Evolutionary conservation across 2,888 invertebrate genomes (phyloP).

Genomic region (Seira musarum): DNA sequence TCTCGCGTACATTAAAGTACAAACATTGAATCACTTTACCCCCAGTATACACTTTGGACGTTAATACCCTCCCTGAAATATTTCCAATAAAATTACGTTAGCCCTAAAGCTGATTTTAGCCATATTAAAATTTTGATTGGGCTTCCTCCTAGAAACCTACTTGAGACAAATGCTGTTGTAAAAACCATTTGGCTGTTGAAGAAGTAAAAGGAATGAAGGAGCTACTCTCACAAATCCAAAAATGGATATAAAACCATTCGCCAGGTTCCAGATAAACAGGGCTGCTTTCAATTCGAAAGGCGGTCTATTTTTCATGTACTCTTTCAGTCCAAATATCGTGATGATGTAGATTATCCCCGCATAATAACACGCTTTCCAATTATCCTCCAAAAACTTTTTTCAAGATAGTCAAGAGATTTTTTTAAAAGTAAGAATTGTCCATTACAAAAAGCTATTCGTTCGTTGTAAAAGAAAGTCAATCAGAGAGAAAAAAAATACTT

Average conservation of each 20-base stretch:
- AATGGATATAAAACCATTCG: not conserved
- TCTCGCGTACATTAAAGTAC: too few relatives aligned
- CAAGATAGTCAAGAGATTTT: too few relatives aligned
- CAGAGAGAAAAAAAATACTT: not conserved
- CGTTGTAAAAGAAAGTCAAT: not conserved
- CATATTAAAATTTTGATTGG: not conserved
- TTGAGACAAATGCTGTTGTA: not conserved
- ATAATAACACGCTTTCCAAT: conserved; percentile 21
- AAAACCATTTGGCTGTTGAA: not conserved
- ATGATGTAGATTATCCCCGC: conserved; percentile 20
- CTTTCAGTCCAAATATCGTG: conserved; percentile 33
- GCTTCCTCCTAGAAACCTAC: not conserved
- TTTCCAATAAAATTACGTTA: not conserved
- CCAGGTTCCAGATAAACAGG: conserved; percentile 5
- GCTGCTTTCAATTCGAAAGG: conserved; percentile 17
- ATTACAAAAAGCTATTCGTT: too few relatives aligned
- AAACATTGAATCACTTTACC: too few relatives aligned
- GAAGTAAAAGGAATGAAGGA: not conserved
- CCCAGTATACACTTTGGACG: not conserved
- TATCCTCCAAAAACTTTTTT: too few relatives aligned
- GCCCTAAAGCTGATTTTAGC: not conserved
- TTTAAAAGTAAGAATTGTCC: not conserved
- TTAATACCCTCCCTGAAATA: not conserved
- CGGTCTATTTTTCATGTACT: conserved; percentile 31
- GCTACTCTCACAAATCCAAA: not conserved